Conservation (phyloP, 2,888 invertebrate genomes). For the Pimpla rufipes region DNA sequence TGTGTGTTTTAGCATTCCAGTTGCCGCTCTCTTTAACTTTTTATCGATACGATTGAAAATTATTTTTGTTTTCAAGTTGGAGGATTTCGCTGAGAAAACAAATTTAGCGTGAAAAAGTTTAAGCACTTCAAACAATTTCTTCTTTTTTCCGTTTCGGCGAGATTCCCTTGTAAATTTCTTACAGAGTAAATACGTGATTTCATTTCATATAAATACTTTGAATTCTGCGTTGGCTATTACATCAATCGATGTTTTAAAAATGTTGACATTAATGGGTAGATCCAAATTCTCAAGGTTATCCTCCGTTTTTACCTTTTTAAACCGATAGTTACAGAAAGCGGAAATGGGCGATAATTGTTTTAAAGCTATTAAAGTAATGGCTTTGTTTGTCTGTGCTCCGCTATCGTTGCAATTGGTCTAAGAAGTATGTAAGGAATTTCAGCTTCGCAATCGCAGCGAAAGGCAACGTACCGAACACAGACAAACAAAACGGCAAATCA, state of each 20-base stretch:
- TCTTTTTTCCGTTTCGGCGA: background rate
- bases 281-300: background rate
- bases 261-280: no score
- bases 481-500: slow-evolving; percentile 40
- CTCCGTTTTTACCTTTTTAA: background rate
- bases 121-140: background rate
- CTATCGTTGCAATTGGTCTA: background rate
- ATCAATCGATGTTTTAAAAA: no score
- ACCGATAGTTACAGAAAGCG: background rate
- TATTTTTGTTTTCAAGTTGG: background rate
- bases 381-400: background rate
- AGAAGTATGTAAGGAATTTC: background rate
- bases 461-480: background rate
- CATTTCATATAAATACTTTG: background rate
- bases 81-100: background rate
- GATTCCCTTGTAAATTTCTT: background rate
- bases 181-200: background rate
- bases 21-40: no score
- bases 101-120: background rate
- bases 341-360: background rate
- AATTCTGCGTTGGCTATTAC: no score
- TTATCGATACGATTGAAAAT: no score
- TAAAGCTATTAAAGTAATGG: background rate
- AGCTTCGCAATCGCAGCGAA: background rate
- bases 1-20: no score